Base-by-base conservation (phyloP, 2,888 invertebrate species). In the Euzetes globulus region DNA sequence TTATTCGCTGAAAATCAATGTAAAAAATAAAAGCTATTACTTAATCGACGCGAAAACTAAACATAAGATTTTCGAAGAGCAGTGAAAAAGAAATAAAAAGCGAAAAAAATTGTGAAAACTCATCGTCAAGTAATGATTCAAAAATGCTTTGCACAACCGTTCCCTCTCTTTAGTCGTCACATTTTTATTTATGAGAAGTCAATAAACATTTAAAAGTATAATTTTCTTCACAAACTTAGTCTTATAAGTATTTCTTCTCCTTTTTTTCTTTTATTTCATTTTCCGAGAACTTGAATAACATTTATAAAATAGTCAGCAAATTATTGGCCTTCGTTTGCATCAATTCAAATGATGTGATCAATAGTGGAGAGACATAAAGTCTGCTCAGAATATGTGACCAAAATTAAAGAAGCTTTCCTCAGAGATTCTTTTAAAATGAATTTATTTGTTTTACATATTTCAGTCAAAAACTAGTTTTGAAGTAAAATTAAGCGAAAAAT, bases 181-280 rank as follows among this genome's bases (percentile, higher is more conserved):
- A 63, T 45, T 45, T 63, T 37, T 45, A 68, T 68, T 68, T 68
- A 68, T 68, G 68, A 45, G 68, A n/a, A 68, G 68, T 45, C 68
- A 68, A 68, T 68, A 68, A 68, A 65, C 37, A 68, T 68, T 68
- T 68, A 68, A 68, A 68, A 68, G 68, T 68, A 68, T 68, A 68
- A 68, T 68, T 37, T 19, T 58, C 22, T 29, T 33, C 55, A 25
- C 2, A 55, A 58, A 58, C 25, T 29, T 5, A n/a, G 19, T 7
- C n/a, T 22, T 19, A 55, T 9, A 55, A 55, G 3, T 22, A 55
- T 13, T 15, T 63, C 33, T 63, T 63, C 33, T 17, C n/a, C n/a
- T n/a, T n/a, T n/a, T n/a, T n/a, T n/a, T n/a, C n/a, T 17, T 19
- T 58, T 1, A 58, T 11, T 55, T 11, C 17, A 4, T 33, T 33